phyloP scores from a whole-genome alignment of 2,113 vertebrate species.

The Carassius auratus region DNA sequence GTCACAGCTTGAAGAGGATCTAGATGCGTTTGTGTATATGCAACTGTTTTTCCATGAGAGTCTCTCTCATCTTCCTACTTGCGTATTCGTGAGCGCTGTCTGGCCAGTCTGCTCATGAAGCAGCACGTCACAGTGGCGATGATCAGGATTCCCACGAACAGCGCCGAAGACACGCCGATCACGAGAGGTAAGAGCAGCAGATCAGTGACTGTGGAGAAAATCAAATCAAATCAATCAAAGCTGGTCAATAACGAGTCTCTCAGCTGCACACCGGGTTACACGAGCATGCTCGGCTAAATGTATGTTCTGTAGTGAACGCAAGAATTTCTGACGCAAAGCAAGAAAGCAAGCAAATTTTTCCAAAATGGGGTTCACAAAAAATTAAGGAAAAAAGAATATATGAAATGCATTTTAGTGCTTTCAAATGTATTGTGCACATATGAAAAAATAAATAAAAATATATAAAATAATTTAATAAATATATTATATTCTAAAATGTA shows the following conservation, averaged over 20 bases:
- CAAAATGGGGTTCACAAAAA: too few relatives aligned
- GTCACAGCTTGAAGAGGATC: neutral
- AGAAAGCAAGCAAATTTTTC: too few relatives aligned
- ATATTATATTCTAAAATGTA: too few relatives aligned
- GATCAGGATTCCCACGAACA: slow-evolving; percentile 81
- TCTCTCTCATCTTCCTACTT: slow-evolving; percentile 63
- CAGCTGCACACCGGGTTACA: too few relatives aligned
- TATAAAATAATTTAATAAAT: too few relatives aligned
- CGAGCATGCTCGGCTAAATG: neutral
- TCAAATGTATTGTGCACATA: too few relatives aligned
- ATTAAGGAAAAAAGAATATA: too few relatives aligned
- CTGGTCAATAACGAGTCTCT: neutral
- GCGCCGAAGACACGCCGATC: slow-evolving; percentile 79
- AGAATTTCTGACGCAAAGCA: too few relatives aligned
- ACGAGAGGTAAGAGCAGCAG: slow-evolving; percentile 85
- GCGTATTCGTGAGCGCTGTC: slow-evolving; percentile 61
- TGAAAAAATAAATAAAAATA: too few relatives aligned
- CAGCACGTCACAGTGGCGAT: slow-evolving; percentile 86
- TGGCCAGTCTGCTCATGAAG: slow-evolving; percentile 83
- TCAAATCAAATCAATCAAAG: slow-evolving; percentile 7
- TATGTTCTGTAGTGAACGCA: too few relatives aligned
- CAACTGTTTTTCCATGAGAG: neutral
- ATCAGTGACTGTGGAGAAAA: slow-evolving; percentile 74
- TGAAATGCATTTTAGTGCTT: too few relatives aligned
- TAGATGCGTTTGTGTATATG: neutral